These are phyloP conservation scores for Armadillidium nasatum DNA, from an alignment of 1,140 invertebrate genomes.

Conservation along the genomic window DNA sequence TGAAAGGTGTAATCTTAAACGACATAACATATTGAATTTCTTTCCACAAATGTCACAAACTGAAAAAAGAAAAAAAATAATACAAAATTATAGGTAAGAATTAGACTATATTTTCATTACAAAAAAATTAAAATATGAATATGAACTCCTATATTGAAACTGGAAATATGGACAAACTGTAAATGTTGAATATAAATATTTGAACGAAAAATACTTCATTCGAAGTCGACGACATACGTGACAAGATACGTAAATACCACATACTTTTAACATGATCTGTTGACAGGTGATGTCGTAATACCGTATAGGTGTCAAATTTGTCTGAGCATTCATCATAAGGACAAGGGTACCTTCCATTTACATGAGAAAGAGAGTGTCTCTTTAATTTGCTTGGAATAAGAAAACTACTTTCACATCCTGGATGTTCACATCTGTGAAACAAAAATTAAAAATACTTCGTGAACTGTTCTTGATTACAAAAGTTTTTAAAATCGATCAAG, in stretches of 20 bases:
- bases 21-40: background rate
- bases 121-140: too few relatives aligned
- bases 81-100: too few relatives aligned
- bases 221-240: too few relatives aligned
- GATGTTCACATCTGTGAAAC: constrained; percentile 24
- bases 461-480: background rate
- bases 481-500: background rate
- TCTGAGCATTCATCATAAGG: constrained; percentile 4
- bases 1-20: background rate
- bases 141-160: too few relatives aligned
- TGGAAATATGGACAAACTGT: too few relatives aligned
- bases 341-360: constrained; percentile 24
- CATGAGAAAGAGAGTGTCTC: constrained; percentile 20
- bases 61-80: background rate
- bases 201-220: too few relatives aligned
- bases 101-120: too few relatives aligned
- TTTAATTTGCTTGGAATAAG: constrained; percentile 24
- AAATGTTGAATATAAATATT: too few relatives aligned
- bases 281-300: constrained; percentile 21
- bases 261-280: background rate
- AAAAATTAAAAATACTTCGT: background rate
- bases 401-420: constrained; percentile 25
- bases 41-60: constrained; percentile 24
- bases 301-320: constrained; percentile 20
- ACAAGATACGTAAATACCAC: background rate